These are phyloP conservation scores for Pyrocephalus nanus DNA, from an alignment of 2,797 vertebrate species.

Conservation along the genomic window DNA sequence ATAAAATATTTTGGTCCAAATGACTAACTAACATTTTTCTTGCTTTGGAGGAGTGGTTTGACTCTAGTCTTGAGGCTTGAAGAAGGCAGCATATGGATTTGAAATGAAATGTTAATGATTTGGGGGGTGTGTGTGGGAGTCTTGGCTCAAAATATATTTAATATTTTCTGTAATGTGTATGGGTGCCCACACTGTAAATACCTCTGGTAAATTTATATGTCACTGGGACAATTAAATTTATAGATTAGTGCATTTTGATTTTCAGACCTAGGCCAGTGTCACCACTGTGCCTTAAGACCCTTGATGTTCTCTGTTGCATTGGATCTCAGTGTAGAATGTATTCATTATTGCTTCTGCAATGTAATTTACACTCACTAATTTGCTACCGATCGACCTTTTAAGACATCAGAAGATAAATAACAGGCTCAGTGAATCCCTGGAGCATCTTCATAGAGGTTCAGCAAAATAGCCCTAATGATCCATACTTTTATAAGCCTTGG, in stretches of 20 bases:
- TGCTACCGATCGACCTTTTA: constrained; percentile 18
- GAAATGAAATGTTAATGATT: constrained; percentile 17
- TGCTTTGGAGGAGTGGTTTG: neutral
- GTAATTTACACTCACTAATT: constrained; percentile 16
- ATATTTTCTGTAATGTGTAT: neutral
- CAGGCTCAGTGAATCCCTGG: neutral
- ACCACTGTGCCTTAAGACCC: neutral
- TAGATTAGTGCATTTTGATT: neutral
- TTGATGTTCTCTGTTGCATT: neutral
- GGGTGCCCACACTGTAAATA: neutral
- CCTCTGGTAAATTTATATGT: neutral
- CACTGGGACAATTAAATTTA: neutral
- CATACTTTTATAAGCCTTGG: neutral
- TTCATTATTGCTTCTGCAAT: neutral
- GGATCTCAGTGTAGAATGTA: neutral
- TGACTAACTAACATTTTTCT: neutral
- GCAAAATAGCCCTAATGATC: neutral
- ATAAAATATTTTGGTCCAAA: neutral
- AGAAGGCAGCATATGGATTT: neutral
- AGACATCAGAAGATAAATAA: constrained; percentile 21
- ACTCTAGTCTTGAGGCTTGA: neutral
- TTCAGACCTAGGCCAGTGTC: neutral
- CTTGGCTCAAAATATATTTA: neutral
- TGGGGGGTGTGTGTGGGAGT: neutral
- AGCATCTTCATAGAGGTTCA: neutral